Base-by-base conservation (phyloP, 1,140 invertebrate species). In the Theocolax elegans region DNA sequence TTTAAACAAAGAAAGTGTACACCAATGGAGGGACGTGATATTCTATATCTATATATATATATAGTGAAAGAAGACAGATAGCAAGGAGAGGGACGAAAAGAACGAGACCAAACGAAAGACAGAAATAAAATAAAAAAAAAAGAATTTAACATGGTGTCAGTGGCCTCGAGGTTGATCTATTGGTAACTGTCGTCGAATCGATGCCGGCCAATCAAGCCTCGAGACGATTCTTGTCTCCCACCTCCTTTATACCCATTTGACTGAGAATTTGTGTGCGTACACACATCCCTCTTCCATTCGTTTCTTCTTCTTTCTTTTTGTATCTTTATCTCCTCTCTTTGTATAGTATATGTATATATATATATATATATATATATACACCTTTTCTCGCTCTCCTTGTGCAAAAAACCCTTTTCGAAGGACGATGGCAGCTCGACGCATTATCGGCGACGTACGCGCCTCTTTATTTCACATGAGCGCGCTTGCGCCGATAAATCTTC, bases 201-300 rank as follows among this genome's bases (percentile, higher is more conserved):
- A 67, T 67, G 27, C 53, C 40, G 70, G 59, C 75, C 77, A 77
- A 79, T 79, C 77, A 76, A 76, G 72, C 67, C 62, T 42, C 72
- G 44, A n/a, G n/a, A 49, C 70, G 68, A 49, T 53, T 23, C 51
- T 27, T 54, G 17, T 42, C 51, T 27, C 49, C 10, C n/a, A n/a
- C n/a, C n/a, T 42, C 46, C 46, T 21, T 44, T 13, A 21, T 13
- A 6, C 17, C 23, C 17, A 17, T 21, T n/a, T 21, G 17, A 23
- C 23, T 31, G 12, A 40, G 35, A 21, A 21, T 17, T 46, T 21
- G n/a, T 29, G 38, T 17, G 25, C 8, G 25, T 51, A 51, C 48
- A 23, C 17, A 23, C 9, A 21, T 59, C 23, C 15, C 13, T 51
- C 29, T 31, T 54, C 29, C 23, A 10, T 51, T 54, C 21, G 7